Evolutionary conservation across 1,140 invertebrate species (phyloP).

Genomic region (Reticulitermes speratus): DNA sequence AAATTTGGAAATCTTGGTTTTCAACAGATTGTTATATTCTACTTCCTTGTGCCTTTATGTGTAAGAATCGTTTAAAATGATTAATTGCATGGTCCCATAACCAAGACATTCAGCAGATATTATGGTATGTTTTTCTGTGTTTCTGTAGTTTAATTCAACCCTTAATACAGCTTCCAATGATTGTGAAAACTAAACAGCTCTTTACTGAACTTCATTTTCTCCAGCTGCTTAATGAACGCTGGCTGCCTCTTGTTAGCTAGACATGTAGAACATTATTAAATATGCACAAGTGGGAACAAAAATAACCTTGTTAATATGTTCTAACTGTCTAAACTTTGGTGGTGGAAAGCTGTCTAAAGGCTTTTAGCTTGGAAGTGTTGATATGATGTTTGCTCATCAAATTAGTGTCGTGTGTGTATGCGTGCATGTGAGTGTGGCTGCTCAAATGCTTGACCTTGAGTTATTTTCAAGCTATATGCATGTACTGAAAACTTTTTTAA

Average conservation of each 20-base stretch:
- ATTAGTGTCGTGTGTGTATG: background rate
- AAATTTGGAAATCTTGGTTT: no score
- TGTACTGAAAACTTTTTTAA: no score
- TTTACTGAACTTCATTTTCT: no score
- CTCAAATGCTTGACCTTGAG: background rate
- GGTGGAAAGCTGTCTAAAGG: background rate
- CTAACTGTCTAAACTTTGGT: background rate
- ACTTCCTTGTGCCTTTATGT: no score
- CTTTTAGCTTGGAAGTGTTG: background rate
- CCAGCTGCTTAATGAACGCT: no score
- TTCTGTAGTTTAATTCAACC: no score
- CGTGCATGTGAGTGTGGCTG: background rate
- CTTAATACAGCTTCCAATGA: no score
- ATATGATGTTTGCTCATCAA: background rate
- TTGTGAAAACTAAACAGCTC: no score
- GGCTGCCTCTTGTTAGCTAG: no score
- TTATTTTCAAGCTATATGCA: background rate
- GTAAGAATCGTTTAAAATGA: background rate
- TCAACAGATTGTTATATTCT: no score
- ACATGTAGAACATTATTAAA: no score
- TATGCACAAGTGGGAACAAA: background rate
- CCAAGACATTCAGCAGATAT: background rate
- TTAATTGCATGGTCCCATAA: slow-evolving; percentile 1
- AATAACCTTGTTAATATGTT: background rate
- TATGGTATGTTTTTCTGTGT: background rate